Conservation (phyloP, 2,113 vertebrate species). For the Stictonetta naevosa region DNA sequence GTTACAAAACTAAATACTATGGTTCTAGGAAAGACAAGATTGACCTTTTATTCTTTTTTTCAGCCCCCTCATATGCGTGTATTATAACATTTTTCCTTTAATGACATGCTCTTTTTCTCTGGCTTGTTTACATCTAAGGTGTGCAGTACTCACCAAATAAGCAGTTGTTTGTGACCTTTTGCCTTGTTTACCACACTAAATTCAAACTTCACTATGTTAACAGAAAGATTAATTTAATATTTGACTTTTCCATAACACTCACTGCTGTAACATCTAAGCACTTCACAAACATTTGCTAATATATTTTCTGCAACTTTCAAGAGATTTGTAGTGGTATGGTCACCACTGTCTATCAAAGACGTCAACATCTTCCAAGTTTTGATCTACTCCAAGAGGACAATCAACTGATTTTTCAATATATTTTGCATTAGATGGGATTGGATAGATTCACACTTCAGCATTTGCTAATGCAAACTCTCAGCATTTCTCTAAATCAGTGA, state of each 20-base stretch:
- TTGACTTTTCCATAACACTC: not conserved
- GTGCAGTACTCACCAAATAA: not conserved
- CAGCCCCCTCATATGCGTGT: not conserved
- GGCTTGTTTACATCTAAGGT: not conserved
- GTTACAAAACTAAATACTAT: not conserved
- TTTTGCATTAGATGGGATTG: not conserved
- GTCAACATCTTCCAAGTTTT: not conserved
- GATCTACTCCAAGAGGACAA: accelerated
- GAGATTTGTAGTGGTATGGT: not conserved
- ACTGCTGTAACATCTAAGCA: not conserved
- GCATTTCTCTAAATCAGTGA: not conserved
- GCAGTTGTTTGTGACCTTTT: not conserved
- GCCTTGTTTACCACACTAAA: not conserved
- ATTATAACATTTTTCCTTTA: not conserved
- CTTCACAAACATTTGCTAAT: not conserved
- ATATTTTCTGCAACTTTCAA: not conserved
- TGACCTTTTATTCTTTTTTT: accelerated
- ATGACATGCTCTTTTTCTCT: not conserved
- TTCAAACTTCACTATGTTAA: not conserved
- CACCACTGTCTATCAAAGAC: not conserved
- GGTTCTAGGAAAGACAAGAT: not conserved
- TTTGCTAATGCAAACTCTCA: accelerated
- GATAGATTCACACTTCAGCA: not conserved
- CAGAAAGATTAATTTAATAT: not conserved
- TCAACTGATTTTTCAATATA: not conserved